Base-by-base conservation (phyloP, 2,888 invertebrate species). In the Hypomecis atomaria region DNA sequence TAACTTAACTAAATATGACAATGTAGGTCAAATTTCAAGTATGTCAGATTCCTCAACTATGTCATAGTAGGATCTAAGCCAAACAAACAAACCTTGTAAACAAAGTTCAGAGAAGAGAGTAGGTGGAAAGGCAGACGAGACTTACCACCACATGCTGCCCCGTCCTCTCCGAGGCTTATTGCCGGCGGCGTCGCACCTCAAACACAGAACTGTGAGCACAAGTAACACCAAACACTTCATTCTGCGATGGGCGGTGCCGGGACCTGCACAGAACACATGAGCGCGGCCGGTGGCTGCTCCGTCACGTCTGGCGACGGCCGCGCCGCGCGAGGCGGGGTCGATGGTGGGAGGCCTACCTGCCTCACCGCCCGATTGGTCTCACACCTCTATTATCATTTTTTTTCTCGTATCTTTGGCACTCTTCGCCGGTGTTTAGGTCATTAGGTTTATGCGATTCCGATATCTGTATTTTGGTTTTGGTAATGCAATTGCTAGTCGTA, bases 101-200 rank as follows among this genome's bases (percentile, higher is more conserved):
- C 53, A 44, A 49, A 55, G 38, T 23, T 53, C 54, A 48, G 9
- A 37, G n/a, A n/a, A 37, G 4, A 44, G 71, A 67, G 61, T 65
- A 71, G 57, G 44, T 61, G 59, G 57, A 54, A 64, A 66, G 62
- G 71, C 70, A 76, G 42, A 55, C 11, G 69, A 0, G 57, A 94
- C 97, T 94, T 93, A 97, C 97, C 97, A 97, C 97, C 97, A 97
- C 96, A 97, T 97, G 78, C 97, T 97, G 86, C 97, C 97, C 82
- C 97, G 95, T 81, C 97, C 97, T 84, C 97, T 94, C 84, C 96
- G 95, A 76, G 94, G 94, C 83, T 96, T 96, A 83, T 94, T 95
- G 75, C 85, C 88, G 72, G 52, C 65, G 59, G 60, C 57, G 42
- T 89, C 87, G 84, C 89, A 88, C 83, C 91, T 79, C 85, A 87